Conservation (phyloP, 2,113 vertebrate species). For the Hystrix cristata region DNA sequence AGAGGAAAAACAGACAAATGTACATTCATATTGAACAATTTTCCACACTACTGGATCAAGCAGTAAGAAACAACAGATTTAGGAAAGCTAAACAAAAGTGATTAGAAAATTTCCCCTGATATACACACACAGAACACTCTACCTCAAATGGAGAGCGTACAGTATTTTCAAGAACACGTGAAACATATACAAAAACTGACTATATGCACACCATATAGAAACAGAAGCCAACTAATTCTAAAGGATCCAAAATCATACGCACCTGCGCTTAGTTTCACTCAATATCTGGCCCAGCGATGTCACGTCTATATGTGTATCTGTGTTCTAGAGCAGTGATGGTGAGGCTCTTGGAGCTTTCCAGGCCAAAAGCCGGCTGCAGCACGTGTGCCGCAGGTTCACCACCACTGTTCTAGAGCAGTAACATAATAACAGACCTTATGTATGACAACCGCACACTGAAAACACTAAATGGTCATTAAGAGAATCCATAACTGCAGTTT, state of each 20-base stretch:
- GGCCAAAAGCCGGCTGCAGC: too few species aligned
- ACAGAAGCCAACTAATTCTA: neutral
- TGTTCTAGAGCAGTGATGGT: too few species aligned
- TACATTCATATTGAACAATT: neutral
- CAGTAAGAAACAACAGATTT: neutral
- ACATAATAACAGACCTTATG: neutral
- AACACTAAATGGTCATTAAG: neutral
- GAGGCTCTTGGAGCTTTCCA: too few species aligned
- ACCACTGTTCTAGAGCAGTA: too few species aligned
- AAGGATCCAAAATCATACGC: neutral
- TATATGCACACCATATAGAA: neutral
- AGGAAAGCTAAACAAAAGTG: neutral
- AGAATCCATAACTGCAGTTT: neutral
- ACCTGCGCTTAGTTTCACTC: neutral
- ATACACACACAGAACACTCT: neutral
- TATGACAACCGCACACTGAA: neutral
- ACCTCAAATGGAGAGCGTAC: neutral
- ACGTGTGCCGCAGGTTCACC: too few species aligned
- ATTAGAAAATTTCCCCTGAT: neutral
- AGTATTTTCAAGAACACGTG: neutral
- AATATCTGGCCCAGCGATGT: neutral
- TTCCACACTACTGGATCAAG: neutral
- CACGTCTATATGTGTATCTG: neutral
- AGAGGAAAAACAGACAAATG: neutral
- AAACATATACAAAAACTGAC: neutral